Evolutionary conservation across 2,797 vertebrate genomes (phyloP).

Genomic region (Sebastes steindachneri): DNA sequence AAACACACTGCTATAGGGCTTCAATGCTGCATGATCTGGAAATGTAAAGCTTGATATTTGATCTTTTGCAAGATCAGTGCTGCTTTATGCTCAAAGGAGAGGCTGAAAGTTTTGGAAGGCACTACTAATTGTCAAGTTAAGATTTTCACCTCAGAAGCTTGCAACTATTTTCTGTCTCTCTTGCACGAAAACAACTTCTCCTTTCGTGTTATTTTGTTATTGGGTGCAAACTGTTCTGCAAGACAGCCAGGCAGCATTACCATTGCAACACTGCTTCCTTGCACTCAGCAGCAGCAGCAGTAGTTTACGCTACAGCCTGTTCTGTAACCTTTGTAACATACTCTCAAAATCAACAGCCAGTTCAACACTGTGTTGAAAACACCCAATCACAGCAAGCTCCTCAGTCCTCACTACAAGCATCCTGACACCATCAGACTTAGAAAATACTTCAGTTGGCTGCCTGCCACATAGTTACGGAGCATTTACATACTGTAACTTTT

Average conservation of each 20-base stretch:
- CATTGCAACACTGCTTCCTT: slow-evolving; percentile 67
- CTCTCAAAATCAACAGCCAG: slow-evolving; percentile 43
- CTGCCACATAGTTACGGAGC: background rate
- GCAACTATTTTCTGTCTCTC: background rate
- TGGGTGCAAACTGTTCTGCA: slow-evolving; percentile 53
- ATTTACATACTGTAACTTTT: background rate
- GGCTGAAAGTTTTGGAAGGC: slow-evolving; percentile 30
- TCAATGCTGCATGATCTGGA: slow-evolving; percentile 34
- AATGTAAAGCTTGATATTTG: slow-evolving; percentile 36
- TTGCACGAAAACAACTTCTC: slow-evolving; percentile 61
- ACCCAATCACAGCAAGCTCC: slow-evolving; percentile 11
- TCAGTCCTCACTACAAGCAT: slow-evolving; percentile 4
- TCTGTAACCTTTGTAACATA: slow-evolving; percentile 51
- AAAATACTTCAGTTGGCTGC: background rate
- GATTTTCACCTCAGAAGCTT: slow-evolving; percentile 26
- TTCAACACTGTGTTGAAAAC: slow-evolving; percentile 18
- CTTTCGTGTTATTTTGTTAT: slow-evolving; percentile 47
- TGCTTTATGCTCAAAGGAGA: background rate
- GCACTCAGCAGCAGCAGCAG: slow-evolving; percentile 28
- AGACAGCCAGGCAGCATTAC: slow-evolving; percentile 33
- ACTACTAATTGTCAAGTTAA: slow-evolving; percentile 5
- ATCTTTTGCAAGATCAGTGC: slow-evolving; percentile 18
- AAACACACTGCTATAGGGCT: slow-evolving; percentile 7
- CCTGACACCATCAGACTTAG: background rate
- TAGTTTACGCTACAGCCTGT: slow-evolving; percentile 21